These are phyloP conservation scores for Clarias laeviceps DNA, from an alignment of 2,797 vertebrate genomes.

Conservation along the genomic window DNA sequence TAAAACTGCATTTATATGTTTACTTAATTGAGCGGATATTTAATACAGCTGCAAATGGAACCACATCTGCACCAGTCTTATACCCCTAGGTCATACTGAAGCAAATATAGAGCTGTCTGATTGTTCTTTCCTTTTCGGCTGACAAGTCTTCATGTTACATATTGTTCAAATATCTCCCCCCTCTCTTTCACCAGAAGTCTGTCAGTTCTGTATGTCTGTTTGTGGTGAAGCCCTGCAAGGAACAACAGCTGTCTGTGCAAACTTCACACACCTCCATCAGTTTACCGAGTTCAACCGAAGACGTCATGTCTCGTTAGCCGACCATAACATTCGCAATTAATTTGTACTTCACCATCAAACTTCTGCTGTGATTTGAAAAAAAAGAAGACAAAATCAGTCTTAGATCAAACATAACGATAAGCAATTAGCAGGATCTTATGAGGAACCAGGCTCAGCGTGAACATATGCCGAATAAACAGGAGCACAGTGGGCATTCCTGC, in stretches of 20 bases:
- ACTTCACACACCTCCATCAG: constrained; percentile 27
- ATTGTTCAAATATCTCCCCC: background rate
- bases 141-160: background rate
- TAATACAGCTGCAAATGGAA: background rate
- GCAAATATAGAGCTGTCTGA: constrained; percentile 1
- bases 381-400: background rate
- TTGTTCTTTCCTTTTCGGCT: background rate
- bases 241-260: constrained; percentile 37
- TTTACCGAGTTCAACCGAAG: background rate
- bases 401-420: constrained; percentile 1
- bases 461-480: background rate
- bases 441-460: constrained; percentile 10
- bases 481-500: constrained; percentile 5
- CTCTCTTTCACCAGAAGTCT: background rate
- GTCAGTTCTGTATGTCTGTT: constrained; percentile 26
- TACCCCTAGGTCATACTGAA: background rate
- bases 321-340: background rate
- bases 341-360: background rate
- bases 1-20: background rate
- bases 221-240: constrained; percentile 33
- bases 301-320: background rate
- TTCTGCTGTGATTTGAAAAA: background rate
- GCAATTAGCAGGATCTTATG: constrained; percentile 19
- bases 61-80: background rate
- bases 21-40: background rate